A percentile compares a stretch with the other conserved stretches of the same genome.
Conservation (phyloP, 2,797 vertebrate species). For the Avahi laniger region DNA sequence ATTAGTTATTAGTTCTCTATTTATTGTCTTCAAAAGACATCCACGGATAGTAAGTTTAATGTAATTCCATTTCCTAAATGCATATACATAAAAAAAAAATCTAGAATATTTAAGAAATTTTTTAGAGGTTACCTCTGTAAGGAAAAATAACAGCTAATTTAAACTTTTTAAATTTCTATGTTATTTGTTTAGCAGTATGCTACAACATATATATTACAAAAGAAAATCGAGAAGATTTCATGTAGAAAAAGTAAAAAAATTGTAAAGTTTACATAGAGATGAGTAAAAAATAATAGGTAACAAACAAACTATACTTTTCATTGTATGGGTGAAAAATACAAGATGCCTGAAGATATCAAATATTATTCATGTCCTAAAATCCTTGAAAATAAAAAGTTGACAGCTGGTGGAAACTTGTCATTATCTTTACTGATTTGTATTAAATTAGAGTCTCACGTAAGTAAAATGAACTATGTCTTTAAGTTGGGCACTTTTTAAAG, state of each 20-base stretch:
- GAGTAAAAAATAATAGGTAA: background rate
- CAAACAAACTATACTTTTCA: background rate
- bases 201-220: background rate
- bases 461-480: background rate
- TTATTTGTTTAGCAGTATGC: background rate
- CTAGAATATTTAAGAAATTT: background rate
- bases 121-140: background rate
- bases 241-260: background rate
- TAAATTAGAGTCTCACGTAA: background rate
- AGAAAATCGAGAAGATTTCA: background rate
- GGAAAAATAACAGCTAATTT: background rate
- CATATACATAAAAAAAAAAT: background rate
- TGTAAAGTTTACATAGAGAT: background rate
- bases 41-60: background rate
- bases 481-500: background rate
- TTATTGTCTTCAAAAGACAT: background rate
- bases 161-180: background rate
- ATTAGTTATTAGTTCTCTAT: background rate
- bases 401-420: background rate
- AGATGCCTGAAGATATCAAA: background rate
- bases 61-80: background rate
- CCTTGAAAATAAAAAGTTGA: background rate
- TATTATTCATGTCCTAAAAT: background rate
- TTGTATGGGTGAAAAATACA: background rate
- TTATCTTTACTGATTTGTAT: background rate